Percentiles rank a stretch among this genome's conserved stretches.
Evolutionary conservation across 2,888 invertebrate genomes (phyloP).

Genomic region (Athetis lepigone): DNA sequence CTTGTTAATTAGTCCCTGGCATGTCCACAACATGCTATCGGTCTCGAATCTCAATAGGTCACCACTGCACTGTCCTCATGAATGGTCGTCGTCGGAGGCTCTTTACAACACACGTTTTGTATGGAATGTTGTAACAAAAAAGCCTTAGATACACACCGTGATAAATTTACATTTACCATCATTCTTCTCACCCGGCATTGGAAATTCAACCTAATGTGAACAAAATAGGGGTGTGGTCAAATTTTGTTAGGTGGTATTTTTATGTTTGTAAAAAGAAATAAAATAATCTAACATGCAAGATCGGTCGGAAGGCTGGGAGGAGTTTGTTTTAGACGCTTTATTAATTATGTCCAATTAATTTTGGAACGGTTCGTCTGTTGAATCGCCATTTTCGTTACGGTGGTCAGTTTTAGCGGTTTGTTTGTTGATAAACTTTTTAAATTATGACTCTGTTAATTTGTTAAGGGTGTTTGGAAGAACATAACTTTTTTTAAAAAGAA

Average conservation of each 20-base stretch:
- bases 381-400: conserved; percentile 81
- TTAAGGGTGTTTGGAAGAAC: conserved; percentile 18
- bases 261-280: conserved; percentile 76
- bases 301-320: conserved; percentile 83
- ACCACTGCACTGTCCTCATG: conserved; percentile 89
- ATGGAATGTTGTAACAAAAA: conserved; percentile 90
- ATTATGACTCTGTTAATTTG: conserved; percentile 48
- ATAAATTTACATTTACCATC: conserved; percentile 75
- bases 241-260: conserved; percentile 37
- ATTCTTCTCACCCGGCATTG: conserved; percentile 21
- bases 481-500: conserved; percentile 27
- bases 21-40: conserved; percentile 76
- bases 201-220: conserved; percentile 65
- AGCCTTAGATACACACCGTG: conserved; percentile 88
- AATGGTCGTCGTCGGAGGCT: conserved; percentile 90
- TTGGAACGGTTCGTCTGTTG: conserved; percentile 80
- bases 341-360: conserved; percentile 90
- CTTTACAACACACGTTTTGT: conserved; percentile 90
- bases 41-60: conserved; percentile 88
- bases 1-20: conserved; percentile 18
- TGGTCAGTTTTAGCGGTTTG: conserved; percentile 70
- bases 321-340: conserved; percentile 88
- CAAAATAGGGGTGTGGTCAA: conserved; percentile 38
- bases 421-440: conserved; percentile 62
- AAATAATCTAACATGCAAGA: conserved; percentile 83